phyloP scores from a whole-genome alignment of 2,113 vertebrate species.

The Scartelaos histophorus region DNA sequence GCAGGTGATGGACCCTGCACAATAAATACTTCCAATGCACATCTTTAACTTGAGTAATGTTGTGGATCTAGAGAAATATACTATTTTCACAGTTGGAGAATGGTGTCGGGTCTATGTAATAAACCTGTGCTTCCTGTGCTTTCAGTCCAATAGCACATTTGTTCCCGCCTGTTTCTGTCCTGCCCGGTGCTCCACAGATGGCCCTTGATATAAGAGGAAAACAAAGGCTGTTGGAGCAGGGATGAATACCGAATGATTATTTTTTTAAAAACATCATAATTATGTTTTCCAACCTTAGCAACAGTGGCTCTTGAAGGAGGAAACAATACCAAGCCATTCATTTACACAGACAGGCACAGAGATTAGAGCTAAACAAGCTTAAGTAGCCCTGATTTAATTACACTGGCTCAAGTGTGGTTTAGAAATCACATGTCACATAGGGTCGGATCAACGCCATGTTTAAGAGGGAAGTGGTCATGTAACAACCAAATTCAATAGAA shows the following conservation, averaged over 20 bases:
- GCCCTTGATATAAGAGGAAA: conserved; percentile 31
- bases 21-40: no score
- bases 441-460: conserved; percentile 13
- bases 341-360: conserved; percentile 23
- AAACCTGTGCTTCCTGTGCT: not conserved
- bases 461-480: not conserved
- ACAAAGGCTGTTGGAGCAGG: not conserved
- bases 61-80: not conserved
- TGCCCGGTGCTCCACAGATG: conserved; percentile 20
- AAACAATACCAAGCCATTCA: conserved; percentile 10
- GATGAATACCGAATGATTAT: not conserved
- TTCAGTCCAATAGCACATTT: not conserved
- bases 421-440: conserved; percentile 6
- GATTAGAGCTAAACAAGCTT: conserved; percentile 17
- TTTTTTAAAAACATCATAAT: conserved; percentile 9
- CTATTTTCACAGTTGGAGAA: not conserved
- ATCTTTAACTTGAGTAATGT: no score
- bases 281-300: conserved; percentile 6
- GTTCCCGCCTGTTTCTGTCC: not conserved
- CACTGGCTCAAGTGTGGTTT: conserved; percentile 8
- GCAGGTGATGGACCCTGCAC: no score
- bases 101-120: not conserved
- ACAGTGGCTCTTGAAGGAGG: not conserved
- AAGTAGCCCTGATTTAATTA: conserved; percentile 29
- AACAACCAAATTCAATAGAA: conserved; percentile 7